Evolutionary conservation across 2,113 vertebrate species (phyloP).

Genomic region (Grammomys dolichurus): DNA sequence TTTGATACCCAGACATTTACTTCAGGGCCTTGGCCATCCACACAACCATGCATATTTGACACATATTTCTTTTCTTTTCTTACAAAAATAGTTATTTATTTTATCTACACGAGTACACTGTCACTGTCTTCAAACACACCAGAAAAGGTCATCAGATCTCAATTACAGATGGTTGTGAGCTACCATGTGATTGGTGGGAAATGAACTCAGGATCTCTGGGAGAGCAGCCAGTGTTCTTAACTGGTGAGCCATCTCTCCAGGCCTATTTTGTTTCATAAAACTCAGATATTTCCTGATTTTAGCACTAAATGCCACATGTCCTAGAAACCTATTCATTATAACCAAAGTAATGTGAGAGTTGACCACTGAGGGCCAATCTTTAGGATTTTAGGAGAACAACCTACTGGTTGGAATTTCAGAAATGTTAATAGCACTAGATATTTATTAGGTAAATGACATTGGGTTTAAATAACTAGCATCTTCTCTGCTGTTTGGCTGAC

Average conservation of each 20-base stretch:
- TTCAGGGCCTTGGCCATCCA: neutral
- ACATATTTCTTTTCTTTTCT: neutral
- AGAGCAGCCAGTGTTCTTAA: too few species aligned
- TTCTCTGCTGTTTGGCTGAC: neutral
- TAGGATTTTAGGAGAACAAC: slow-evolving; percentile 39
- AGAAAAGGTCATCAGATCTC: too few species aligned
- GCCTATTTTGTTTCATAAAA: neutral
- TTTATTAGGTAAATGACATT: neutral
- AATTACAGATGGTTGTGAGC: too few species aligned
- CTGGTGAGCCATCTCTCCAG: too few species aligned
- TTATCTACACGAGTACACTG: too few species aligned
- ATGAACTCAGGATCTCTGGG: too few species aligned
- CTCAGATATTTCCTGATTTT: neutral
- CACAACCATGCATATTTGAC: neutral
- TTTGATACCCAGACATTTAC: neutral
- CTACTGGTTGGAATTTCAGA: slow-evolving; percentile 30
- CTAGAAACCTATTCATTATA: neutral
- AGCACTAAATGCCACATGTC: neutral
- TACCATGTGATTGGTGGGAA: too few species aligned
- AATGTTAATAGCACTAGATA: slow-evolving; percentile 18
- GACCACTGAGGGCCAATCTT: neutral
- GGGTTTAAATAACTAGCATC: slow-evolving; percentile 6
- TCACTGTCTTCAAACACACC: too few species aligned
- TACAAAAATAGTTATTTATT: too few species aligned
- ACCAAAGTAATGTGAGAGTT: neutral